Evolutionary conservation across 35 echinoderm and acorn worm genomes (phyloP).

Genomic region (Anneissia japonica): DNA sequence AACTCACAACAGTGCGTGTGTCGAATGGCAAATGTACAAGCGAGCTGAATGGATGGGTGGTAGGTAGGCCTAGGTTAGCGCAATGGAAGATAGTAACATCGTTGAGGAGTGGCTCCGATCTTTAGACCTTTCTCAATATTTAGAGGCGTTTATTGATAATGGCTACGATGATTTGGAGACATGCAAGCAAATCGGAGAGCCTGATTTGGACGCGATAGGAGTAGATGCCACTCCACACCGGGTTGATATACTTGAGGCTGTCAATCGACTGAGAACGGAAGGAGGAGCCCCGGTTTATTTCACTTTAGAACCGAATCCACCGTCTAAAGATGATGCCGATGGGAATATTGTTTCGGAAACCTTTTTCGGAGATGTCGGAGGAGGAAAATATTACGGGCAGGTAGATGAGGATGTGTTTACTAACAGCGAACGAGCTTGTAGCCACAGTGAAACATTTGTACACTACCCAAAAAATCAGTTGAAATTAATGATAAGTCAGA

Average conservation of each 20-base stretch:
- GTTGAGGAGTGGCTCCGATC: slow-evolving; percentile 93
- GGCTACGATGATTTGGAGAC: slow-evolving; percentile 97
- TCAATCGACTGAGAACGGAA: slow-evolving; percentile 63
- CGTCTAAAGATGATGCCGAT: background rate
- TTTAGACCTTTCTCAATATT: slow-evolving; percentile 62
- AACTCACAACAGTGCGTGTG: background rate
- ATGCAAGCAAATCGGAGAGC: slow-evolving; percentile 95
- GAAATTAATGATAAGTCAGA: background rate
- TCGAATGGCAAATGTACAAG: background rate
- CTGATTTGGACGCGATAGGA: slow-evolving; percentile 91
- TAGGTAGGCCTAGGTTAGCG: background rate
- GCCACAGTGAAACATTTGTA: background rate
- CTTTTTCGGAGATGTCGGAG: background rate
- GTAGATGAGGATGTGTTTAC: background rate
- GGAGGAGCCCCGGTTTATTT: slow-evolving; percentile 96
- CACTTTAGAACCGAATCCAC: slow-evolving; percentile 39
- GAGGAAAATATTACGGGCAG: background rate
- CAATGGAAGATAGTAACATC: slow-evolving; percentile 59
- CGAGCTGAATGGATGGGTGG: background rate
- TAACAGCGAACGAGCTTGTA: background rate
- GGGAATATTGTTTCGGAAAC: background rate
- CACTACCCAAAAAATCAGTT: background rate
- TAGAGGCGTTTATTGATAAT: slow-evolving; percentile 80
- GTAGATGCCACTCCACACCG: slow-evolving; percentile 56
- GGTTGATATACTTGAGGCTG: slow-evolving; percentile 57